These are phyloP conservation scores for Drosophila bocqueti DNA, from an alignment of 1,140 invertebrate genomes.

Conservation along the genomic window DNA sequence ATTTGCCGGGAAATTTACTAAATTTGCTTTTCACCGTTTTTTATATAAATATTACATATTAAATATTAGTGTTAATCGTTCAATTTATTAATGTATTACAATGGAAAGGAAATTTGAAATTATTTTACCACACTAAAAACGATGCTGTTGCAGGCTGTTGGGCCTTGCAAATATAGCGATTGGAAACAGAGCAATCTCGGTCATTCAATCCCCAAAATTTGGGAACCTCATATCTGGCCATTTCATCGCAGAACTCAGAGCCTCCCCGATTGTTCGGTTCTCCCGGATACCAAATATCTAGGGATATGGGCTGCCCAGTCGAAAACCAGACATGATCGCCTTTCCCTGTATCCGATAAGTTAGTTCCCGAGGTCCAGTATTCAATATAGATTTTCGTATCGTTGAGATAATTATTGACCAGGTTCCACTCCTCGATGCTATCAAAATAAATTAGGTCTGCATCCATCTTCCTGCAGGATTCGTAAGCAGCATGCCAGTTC, in stretches of 20 bases:
- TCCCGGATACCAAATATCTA: conserved; percentile 1
- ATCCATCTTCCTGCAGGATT: not conserved
- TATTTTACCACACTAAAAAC: conserved; percentile 3
- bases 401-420: not conserved
- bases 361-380: not conserved
- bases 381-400: not conserved
- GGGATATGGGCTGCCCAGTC: not conserved
- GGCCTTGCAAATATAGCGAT: conserved; percentile 1
- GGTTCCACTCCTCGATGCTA: not conserved
- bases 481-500: not conserved
- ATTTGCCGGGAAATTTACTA: not conserved
- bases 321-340: not conserved
- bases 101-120: not conserved
- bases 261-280: not conserved
- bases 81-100: not conserved
- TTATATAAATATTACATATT: not conserved
- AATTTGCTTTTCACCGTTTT: conserved; percentile 3
- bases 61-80: too few species aligned
- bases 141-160: not conserved
- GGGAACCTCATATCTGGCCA: not conserved
- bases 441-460: not conserved
- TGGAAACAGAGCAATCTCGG: too few species aligned
- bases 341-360: not conserved
- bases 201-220: not conserved
- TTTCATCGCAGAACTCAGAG: not conserved